Percentiles rank a stretch among this genome's conserved stretches.
Evolutionary conservation across 2,888 invertebrate genomes (phyloP).

Genomic region (Drosophila birchii): DNA sequence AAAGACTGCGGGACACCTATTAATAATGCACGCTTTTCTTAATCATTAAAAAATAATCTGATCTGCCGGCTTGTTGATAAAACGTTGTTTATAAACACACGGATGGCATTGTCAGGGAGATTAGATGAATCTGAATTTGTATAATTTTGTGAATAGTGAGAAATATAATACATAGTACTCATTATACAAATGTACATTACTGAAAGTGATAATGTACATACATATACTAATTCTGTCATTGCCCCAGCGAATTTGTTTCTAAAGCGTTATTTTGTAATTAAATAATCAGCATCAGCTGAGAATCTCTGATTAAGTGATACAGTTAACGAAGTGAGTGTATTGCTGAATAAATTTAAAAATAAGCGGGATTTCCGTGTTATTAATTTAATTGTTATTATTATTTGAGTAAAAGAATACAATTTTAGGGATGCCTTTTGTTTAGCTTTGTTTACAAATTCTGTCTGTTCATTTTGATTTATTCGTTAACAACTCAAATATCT

Average conservation of each 20-base stretch:
- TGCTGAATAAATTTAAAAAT: background rate
- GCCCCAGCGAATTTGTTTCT: slow-evolving; percentile 23
- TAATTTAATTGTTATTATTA: background rate
- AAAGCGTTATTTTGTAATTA: slow-evolving; percentile 34
- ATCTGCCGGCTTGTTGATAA: slow-evolving; percentile 22
- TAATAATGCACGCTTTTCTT: background rate
- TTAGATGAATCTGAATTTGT: slow-evolving; percentile 12
- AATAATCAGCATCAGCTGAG: slow-evolving; percentile 51
- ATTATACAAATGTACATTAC: slow-evolving; percentile 19
- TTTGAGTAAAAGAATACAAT: background rate
- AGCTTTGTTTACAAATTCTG: background rate
- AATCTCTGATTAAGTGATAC: slow-evolving; percentile 45
- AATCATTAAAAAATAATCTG: slow-evolving; percentile 21
- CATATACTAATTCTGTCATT: slow-evolving; percentile 51
- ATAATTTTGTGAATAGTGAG: slow-evolving; percentile 26
- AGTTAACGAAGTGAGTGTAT: slow-evolving; percentile 7
- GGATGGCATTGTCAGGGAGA: slow-evolving; percentile 16
- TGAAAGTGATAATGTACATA: slow-evolving; percentile 18
- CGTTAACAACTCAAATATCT: background rate
- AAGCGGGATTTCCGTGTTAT: background rate
- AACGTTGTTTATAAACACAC: slow-evolving; percentile 67
- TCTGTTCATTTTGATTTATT: background rate
- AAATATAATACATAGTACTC: slow-evolving; percentile 26
- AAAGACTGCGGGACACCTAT: background rate
- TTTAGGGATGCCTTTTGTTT: background rate